Conservation (phyloP, 2,888 invertebrate genomes). For the Microplitis deprimator region DNA sequence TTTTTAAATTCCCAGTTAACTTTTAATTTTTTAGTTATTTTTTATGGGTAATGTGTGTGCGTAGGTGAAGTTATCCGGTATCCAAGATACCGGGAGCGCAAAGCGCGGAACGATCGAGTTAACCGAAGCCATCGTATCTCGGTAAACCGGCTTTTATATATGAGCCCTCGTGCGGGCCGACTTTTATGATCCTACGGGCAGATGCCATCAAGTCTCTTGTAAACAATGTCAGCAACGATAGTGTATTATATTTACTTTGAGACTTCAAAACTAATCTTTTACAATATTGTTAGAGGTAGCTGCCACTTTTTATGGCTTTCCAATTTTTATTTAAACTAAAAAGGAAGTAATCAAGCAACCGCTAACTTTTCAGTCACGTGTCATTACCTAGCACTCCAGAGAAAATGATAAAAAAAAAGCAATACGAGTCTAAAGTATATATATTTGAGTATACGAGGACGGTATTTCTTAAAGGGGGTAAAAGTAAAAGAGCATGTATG, state of each 20-base stretch:
- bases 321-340: background rate
- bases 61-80: conserved; percentile 33
- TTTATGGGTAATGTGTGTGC: background rate
- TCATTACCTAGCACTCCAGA: conserved; percentile 64
- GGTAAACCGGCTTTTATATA: conserved; percentile 45
- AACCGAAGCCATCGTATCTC: conserved; percentile 42
- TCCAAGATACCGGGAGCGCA: conserved; percentile 38
- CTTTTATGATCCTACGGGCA: conserved; percentile 46
- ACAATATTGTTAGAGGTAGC: background rate
- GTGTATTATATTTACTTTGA: background rate
- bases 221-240: background rate
- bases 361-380: conserved; percentile 67
- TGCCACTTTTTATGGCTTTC: background rate
- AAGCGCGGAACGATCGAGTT: conserved; percentile 46
- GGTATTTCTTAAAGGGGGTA: conserved; percentile 31
- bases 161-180: conserved; percentile 42
- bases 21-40: background rate
- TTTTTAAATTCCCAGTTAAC: background rate
- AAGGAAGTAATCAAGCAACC: conserved; percentile 10
- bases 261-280: background rate
- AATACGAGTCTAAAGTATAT: conserved; percentile 42
- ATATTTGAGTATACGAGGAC: conserved; percentile 34
- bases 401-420: conserved; percentile 51
- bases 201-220: conserved; percentile 36
- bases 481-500: conserved; percentile 55